Evolutionary conservation across 2,888 invertebrate genomes (phyloP), one percentile per base, ranked within the genome.

Genomic region (Mesoligia furuncula): DNA sequence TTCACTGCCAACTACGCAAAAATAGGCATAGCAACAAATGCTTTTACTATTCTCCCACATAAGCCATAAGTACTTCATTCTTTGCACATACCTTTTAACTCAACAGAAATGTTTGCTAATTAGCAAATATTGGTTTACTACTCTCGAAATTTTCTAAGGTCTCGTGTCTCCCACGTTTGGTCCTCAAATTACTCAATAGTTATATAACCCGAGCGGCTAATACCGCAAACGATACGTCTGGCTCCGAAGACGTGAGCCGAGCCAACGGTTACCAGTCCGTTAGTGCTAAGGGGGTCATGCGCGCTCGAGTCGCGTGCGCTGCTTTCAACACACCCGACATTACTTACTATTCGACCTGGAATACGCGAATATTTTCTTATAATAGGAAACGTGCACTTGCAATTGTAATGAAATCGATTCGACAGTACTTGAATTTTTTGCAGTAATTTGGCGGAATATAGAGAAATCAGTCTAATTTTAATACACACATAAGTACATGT

Each of bases 231-330:
- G 64, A 79, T 84, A 81, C 82, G 86, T 87, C 82, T 79, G 82
- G 75, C 66, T 75, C 54, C 78, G 73, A 81, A 83, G 86, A 79
- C 79, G 79, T 74, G 84, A 82, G 82, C 66, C 81, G 78, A 83
- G 65, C 77, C 87, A 89, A 89, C 88, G 87, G 88, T 88, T 89
- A 87, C 85, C 78, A 92, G 90, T 89, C 95, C 95, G 95, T 93
- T 94, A 94, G 91, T 73, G 88, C 87, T 86, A 96, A 96, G 94
- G 94, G 93, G 96, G 96, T 96, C 96, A 88, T 85, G 87, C 88
- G 86, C 89, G 86, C 82, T 77, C 77, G 74, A 91, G 90, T 93
- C 93, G 94, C 95, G 94, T 93, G 95, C 94, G 90, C 93, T 90
- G 91, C 92, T 95, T 95, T 95, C 95, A 92, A 95, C 93, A 92